These are phyloP conservation scores for Chaetodon trifascialis DNA, from an alignment of 2,113 vertebrate genomes.

Conservation along the genomic window DNA sequence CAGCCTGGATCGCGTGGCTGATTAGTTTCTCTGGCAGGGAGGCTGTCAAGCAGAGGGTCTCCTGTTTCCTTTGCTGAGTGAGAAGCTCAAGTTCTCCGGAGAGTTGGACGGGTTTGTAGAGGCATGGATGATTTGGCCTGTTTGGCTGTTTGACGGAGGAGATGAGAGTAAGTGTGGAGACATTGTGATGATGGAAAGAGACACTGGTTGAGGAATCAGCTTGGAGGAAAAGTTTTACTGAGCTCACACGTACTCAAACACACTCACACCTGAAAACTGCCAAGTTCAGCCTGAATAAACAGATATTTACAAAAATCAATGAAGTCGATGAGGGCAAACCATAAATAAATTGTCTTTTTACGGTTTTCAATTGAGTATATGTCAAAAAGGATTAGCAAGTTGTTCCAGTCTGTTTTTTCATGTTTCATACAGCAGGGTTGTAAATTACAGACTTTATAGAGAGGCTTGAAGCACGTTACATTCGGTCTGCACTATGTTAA, in stretches of 20 bases:
- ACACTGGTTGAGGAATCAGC: background rate
- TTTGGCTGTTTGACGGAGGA: constrained; percentile 32
- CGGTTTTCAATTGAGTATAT: too few species aligned
- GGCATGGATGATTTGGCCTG: constrained; percentile 25
- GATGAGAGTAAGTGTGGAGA: constrained; percentile 1
- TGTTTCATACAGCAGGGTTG: too few species aligned
- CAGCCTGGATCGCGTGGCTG: constrained; percentile 33
- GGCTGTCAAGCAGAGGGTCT: constrained; percentile 38
- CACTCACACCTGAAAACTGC: background rate
- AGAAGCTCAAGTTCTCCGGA: constrained; percentile 17
- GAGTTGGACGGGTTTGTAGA: constrained; percentile 7
- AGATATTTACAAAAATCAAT: too few species aligned
- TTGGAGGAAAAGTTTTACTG: constrained; percentile 5
- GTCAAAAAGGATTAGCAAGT: too few species aligned
- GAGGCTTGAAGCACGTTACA: background rate
- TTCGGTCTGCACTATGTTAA: background rate
- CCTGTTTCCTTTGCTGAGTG: constrained; percentile 35
- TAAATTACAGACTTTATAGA: background rate
- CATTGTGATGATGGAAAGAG: constrained; percentile 6
- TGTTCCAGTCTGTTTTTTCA: too few species aligned
- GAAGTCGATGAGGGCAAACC: too few species aligned
- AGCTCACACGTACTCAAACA: background rate
- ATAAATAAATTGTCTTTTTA: background rate
- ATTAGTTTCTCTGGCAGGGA: constrained; percentile 57
- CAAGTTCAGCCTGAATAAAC: background rate